These are phyloP conservation scores for Leptinotarsa rubiginosa DNA, from an alignment of 2,888 invertebrate genomes.

Conservation along the genomic window DNA sequence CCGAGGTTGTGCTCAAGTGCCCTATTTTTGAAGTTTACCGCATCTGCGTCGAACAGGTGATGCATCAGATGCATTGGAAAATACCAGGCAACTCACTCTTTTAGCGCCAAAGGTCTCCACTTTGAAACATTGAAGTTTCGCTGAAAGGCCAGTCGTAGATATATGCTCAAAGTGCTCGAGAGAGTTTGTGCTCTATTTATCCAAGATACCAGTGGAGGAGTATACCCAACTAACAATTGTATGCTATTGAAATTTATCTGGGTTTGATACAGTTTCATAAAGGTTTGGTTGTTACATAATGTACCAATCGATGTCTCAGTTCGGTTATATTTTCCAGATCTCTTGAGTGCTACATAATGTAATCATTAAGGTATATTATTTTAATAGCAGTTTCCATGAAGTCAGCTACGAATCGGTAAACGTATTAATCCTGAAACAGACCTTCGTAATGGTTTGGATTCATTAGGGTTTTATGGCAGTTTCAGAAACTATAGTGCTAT, in stretches of 20 bases:
- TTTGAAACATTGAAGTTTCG: background rate
- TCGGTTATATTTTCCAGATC: too few species aligned
- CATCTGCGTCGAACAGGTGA: background rate
- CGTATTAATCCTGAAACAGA: too few species aligned
- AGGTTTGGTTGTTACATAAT: too few species aligned
- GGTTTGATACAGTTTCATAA: too few species aligned
- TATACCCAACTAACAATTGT: background rate
- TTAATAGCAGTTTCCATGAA: too few species aligned
- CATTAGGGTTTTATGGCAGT: too few species aligned
- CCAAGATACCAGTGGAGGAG: background rate
- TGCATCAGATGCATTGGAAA: slow-evolving; percentile 1
- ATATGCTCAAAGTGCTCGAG: background rate
- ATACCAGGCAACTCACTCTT: background rate
- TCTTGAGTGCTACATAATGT: too few species aligned
- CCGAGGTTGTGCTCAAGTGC: background rate
- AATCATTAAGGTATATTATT: too few species aligned
- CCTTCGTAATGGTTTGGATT: too few species aligned
- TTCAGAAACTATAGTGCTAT: too few species aligned
- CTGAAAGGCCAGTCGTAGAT: slow-evolving; percentile 5
- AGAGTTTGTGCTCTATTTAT: background rate
- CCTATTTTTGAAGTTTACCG: background rate
- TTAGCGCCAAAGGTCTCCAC: background rate
- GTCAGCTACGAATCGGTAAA: too few species aligned
- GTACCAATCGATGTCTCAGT: too few species aligned
- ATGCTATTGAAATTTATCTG: background rate